Evolutionary conservation across 2,113 vertebrate genomes (phyloP), one percentile per base, ranked within the genome.

Genomic region (Triplophysa tibetana): DNA sequence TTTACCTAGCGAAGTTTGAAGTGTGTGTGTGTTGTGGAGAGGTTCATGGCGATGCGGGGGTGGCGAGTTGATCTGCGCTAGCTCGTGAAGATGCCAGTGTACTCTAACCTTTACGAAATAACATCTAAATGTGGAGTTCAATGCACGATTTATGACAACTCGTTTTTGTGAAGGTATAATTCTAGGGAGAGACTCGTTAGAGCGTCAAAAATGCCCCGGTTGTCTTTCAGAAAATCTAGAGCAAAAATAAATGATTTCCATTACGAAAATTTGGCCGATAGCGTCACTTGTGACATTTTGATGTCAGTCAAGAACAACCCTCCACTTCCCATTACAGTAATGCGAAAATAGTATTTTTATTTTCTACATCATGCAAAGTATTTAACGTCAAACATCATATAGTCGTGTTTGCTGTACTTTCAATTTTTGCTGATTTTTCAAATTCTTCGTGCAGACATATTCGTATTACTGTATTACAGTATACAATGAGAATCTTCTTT

Each of bases 1-100:
- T 75, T 65, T 73, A n/a, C 54, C 64, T 19, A 21, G 41, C 12
- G 77, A 84, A 84, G 80, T 81, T 84, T 82, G 26, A 60, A 68
- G 66, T 72, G 77, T 54, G 26, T 62, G 33, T 38, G 33, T 38
- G 6, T 72, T 79, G 33, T 70, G 78, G 56, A 56, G 38, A 50
- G 70, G 70, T 65, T 77, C 24, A 54, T 60, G 69, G 62, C 56
- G 78, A 75, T 77, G 78, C 78, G 70, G 66, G 77, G 83, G 76
- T 58, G 67, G 69, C 58, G 21, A 61, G 33, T 33, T 65, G 78
- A 52, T 58, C 48, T 65, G 61, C 61, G 4, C n/a, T 24, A 45
- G 61, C 26, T 77, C 75, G 62, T 75, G 58, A 29, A 63, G 41
- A 75, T 63, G 58, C 38, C 58, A 14, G 21, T 60, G 29, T 58